phyloP scores from a whole-genome alignment of 2,113 vertebrate genomes.

The Cranoglanis bouderius region DNA sequence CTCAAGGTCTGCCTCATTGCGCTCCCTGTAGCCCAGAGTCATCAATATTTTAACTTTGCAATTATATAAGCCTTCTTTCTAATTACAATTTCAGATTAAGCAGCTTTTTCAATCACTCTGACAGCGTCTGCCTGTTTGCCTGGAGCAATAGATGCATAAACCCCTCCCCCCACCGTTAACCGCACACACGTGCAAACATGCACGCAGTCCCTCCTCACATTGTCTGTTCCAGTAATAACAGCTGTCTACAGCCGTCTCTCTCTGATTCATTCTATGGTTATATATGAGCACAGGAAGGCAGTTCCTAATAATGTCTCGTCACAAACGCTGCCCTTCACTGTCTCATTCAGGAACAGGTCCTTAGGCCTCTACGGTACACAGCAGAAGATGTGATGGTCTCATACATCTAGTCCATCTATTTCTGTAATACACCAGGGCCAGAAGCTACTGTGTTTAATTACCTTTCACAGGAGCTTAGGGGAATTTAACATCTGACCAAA shows the following conservation, averaged over 20 bases:
- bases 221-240: slow-evolving; percentile 43
- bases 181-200: background rate
- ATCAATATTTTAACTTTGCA: slow-evolving; percentile 72
- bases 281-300: slow-evolving; percentile 20
- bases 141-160: slow-evolving; percentile 53
- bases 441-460: background rate
- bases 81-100: slow-evolving; percentile 77
- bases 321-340: slow-evolving; percentile 32
- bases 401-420: background rate
- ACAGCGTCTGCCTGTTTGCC: slow-evolving; percentile 61
- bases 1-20: slow-evolving; percentile 59
- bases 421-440: background rate
- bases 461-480: background rate
- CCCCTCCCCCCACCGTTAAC: slow-evolving; percentile 25
- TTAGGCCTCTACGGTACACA: slow-evolving; percentile 14
- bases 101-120: slow-evolving; percentile 70
- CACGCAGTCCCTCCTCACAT: background rate
- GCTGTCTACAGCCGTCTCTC: slow-evolving; percentile 29
- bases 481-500: slow-evolving; percentile 5
- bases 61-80: slow-evolving; percentile 70
- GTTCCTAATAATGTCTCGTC: slow-evolving; percentile 42
- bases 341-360: slow-evolving; percentile 54
- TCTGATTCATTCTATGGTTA: slow-evolving; percentile 41
- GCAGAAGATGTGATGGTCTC: background rate
- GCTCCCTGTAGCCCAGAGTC: slow-evolving; percentile 61